Conservation (phyloP, 2,113 vertebrate species). For the Notarius lentiginosus region DNA sequence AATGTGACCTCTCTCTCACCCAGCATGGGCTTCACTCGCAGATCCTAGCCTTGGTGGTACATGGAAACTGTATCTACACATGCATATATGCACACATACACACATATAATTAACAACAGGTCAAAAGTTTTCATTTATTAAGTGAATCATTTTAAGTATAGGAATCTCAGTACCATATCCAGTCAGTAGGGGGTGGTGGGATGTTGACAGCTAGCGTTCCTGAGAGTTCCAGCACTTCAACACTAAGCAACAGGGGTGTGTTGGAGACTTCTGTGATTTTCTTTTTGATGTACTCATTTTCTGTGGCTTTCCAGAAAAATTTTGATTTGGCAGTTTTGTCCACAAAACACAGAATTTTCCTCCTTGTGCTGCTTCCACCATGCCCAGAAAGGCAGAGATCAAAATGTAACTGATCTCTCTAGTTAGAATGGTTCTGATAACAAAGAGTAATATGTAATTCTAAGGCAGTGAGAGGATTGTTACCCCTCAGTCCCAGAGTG, state of each 20-base stretch:
- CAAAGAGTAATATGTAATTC: background rate
- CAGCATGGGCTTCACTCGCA: constrained; percentile 81
- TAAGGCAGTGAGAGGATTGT: background rate
- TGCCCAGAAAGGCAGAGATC: constrained; percentile 56
- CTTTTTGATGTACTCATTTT: constrained; percentile 88
- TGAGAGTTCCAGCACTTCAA: constrained; percentile 84
- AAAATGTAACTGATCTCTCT: background rate
- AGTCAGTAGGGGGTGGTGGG: constrained; percentile 82
- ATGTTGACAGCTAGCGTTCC: constrained; percentile 81
- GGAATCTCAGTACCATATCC: constrained; percentile 77
- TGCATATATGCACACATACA: background rate
- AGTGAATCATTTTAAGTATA: background rate
- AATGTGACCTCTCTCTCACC: constrained; percentile 86
- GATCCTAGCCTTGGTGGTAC: constrained; percentile 79
- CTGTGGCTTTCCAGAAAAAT: constrained; percentile 86
- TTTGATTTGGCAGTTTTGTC: constrained; percentile 89
- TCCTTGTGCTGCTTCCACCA: constrained; percentile 74
- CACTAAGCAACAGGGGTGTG: constrained; percentile 81
- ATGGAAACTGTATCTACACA: constrained; percentile 85
- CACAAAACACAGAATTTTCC: constrained; percentile 84
- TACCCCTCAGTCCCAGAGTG: constrained; percentile 71
- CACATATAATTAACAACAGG: background rate
- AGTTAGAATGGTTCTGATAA: background rate
- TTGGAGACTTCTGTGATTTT: constrained; percentile 91
- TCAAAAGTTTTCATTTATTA: background rate